Evolutionary conservation across 2,888 invertebrate genomes (phyloP).

Genomic region (Brachypalpus laphriformis): DNA sequence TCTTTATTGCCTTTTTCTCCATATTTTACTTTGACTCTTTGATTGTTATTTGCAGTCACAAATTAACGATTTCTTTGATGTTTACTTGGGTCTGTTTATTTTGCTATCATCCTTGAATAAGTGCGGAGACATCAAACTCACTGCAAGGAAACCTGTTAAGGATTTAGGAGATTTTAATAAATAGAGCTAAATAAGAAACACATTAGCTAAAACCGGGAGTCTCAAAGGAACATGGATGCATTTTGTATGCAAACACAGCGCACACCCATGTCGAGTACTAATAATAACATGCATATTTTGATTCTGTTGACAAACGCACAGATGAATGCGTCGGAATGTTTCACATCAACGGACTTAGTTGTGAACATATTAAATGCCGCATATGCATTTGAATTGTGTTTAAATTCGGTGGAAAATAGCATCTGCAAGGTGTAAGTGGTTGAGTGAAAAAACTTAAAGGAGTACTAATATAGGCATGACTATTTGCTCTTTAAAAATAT

Average conservation of each 20-base stretch:
- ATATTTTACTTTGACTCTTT: not conserved
- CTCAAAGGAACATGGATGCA: constrained; percentile 33
- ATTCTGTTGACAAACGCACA: constrained; percentile 43
- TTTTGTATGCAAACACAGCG: constrained; percentile 38
- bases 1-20: not conserved
- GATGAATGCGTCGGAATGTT: constrained; percentile 25
- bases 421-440: constrained; percentile 23
- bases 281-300: constrained; percentile 41
- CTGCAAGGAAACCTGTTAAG: constrained; percentile 3
- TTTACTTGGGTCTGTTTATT: constrained; percentile 1
- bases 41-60: not conserved
- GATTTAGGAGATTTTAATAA: constrained; percentile 8
- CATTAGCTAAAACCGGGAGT: constrained; percentile 50
- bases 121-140: not conserved
- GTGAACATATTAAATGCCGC: constrained; percentile 14
- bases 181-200: constrained; percentile 22
- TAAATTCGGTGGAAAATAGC: constrained; percentile 53
- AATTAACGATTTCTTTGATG: not conserved
- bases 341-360: constrained; percentile 5
- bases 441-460: not conserved
- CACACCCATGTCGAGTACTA: constrained; percentile 34
- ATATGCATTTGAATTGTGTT: constrained; percentile 5
- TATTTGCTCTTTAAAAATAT: not conserved
- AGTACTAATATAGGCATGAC: not conserved
- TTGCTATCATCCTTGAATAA: not conserved